Base-by-base conservation (phyloP, 2,888 invertebrate species). In the Pterostichus niger region DNA sequence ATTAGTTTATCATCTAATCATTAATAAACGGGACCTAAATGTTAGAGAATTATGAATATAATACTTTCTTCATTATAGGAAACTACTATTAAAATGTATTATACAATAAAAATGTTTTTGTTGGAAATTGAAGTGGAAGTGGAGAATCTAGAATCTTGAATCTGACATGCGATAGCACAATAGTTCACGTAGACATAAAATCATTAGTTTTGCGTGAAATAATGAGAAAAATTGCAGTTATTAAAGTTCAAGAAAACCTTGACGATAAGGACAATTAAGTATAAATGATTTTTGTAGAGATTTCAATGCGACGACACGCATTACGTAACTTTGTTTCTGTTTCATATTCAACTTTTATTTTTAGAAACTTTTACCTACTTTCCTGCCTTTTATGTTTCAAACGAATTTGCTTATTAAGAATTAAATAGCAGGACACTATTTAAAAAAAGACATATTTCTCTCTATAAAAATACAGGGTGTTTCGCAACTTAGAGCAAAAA, bases 161-260 rank as follows among this genome's bases (percentile, higher is more conserved):
- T 35, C 44, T 71, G 44, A 64, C 79, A 79, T 64, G 79, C 79
- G 49, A 79, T 64, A 35, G 44, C 13, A 24, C 15, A 15, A 80
- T 80, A 15, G 80, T 80, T 80, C 64, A 80, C 49, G 46, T n/a
- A 9, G 68, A 80, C 80, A 80, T 68, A 80, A 80, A 80, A 80
- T 80, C 80, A 68, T 80, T 68, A 80, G 59, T 59, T 78, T 78
- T 78, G 78, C 59, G 59, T 59, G 78, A 44, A 78, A 40, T 77
- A 78, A 24, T 78, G 33, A 44, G 44, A 56, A 56, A 78, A 78
- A 78, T 78, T 78, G 40, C 59, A 17, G 59, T 44, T 24, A 78
- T 78, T 78, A 78, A 56, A 56, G 44, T 61, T 59, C 15, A 35
- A 61, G 78, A 78, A 78, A 77, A 33, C 78, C 78, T 78, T 78